Evolutionary conservation across 2,888 invertebrate genomes (phyloP).

Genomic region (Brachyptera risi): DNA sequence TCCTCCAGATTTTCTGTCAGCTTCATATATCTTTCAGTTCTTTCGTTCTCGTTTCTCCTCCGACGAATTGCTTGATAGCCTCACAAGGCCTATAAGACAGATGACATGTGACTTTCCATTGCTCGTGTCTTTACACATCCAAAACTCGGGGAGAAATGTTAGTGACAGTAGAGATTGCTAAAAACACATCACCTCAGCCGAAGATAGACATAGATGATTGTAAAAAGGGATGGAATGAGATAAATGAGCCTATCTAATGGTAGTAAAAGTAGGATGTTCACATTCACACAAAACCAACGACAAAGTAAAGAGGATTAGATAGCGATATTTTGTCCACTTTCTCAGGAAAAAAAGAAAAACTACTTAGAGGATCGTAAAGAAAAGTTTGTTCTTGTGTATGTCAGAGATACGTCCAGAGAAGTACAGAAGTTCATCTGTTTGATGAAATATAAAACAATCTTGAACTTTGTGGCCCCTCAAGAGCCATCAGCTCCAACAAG

Average conservation of each 20-base stretch:
- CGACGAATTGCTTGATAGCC: background rate
- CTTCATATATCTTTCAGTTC: background rate
- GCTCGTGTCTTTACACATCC: background rate
- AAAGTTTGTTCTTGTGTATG: too few relatives aligned
- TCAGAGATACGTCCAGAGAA: too few relatives aligned
- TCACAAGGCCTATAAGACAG: background rate
- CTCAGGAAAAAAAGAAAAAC: background rate
- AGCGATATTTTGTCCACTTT: background rate
- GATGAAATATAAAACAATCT: slow-evolving; percentile 4
- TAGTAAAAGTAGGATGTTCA: background rate
- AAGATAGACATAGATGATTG: background rate
- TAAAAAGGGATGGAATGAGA: background rate
- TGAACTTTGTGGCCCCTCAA: background rate
- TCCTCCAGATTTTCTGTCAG: too few relatives aligned
- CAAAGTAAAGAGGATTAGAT: too few relatives aligned
- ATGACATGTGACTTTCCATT: slow-evolving; percentile 2
- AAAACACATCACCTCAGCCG: background rate
- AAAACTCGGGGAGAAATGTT: background rate
- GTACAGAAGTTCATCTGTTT: too few relatives aligned
- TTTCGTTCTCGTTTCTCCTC: background rate
- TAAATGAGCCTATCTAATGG: background rate
- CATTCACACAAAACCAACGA: too few relatives aligned
- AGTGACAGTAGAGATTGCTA: background rate
- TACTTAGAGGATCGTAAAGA: background rate
- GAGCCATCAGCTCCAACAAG: background rate